phyloP scores from a whole-genome alignment of 2,113 vertebrate species.

The Solea senegalensis region DNA sequence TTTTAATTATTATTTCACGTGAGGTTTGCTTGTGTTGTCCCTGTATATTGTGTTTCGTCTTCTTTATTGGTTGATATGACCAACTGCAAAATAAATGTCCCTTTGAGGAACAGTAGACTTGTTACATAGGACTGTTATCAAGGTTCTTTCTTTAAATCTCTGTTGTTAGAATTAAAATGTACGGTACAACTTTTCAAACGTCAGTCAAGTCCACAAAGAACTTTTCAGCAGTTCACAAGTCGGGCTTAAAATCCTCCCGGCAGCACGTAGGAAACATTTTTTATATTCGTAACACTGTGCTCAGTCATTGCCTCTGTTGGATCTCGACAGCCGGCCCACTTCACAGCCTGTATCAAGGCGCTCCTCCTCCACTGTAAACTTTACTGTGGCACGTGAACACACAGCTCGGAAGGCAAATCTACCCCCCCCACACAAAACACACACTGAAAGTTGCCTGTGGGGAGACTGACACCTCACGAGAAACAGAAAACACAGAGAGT shows the following conservation, averaged over 20 bases:
- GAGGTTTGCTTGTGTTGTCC: no score
- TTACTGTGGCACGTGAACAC: slow-evolving; percentile 64
- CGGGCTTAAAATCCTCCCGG: not conserved
- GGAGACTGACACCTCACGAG: slow-evolving; percentile 22
- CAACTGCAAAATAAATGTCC: not conserved
- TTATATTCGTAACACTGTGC: slow-evolving; percentile 40
- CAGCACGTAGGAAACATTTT: slow-evolving; percentile 28
- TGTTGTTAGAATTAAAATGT: not conserved
- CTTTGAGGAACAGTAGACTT: not conserved
- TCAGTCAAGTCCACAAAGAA: not conserved
- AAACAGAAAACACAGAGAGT: slow-evolving; percentile 52
- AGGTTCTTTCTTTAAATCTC: not conserved
- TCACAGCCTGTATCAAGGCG: slow-evolving; percentile 47
- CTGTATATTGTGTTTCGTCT: no score
- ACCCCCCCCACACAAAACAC: slow-evolving; percentile 38
- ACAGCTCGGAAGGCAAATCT: slow-evolving; percentile 33
- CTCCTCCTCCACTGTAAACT: slow-evolving; percentile 64
- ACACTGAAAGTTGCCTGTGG: slow-evolving; percentile 27
- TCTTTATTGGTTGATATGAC: no score
- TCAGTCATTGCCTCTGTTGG: slow-evolving; percentile 47
- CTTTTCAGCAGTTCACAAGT: not conserved
- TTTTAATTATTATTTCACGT: no score
- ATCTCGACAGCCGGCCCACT: slow-evolving; percentile 44
- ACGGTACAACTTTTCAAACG: no score
- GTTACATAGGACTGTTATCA: not conserved